Conservation (phyloP, 2,888 invertebrate species). For the Physocephala rufipes region DNA sequence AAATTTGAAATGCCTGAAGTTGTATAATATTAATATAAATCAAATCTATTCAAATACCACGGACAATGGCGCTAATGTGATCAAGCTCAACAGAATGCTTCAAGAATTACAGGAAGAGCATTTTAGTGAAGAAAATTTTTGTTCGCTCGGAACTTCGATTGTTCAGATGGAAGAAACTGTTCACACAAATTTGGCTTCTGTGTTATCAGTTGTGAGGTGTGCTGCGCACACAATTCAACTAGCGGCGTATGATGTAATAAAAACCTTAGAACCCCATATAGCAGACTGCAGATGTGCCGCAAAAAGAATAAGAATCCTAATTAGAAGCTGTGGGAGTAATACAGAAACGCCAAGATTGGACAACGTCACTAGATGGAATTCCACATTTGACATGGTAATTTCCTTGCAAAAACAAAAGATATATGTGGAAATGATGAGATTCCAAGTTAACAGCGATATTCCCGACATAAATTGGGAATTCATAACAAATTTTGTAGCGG, state of each 20-base stretch:
- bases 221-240: constrained; percentile 28
- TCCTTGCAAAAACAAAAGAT: background rate
- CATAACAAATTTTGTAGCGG: no score
- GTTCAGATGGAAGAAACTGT: constrained; percentile 1
- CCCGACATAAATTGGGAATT: no score
- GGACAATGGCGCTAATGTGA: constrained; percentile 34
- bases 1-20: constrained; percentile 31
- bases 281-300: no score
- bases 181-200: no score
- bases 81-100: constrained; percentile 17
- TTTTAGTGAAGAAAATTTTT: background rate
- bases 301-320: constrained; percentile 21
- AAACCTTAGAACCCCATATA: background rate
- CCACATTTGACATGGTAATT: background rate
- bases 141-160: background rate
- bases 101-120: background rate
- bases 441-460: no score
- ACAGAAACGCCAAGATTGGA: background rate
- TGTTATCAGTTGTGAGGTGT: constrained; percentile 28
- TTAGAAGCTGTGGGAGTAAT: constrained; percentile 4
- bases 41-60: no score
- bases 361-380: background rate
- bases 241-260: constrained; percentile 23
- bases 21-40: constrained; percentile 26
- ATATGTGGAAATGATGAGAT: background rate